phyloP scores from a whole-genome alignment of 2,888 invertebrate species.

The Pocota personata region DNA sequence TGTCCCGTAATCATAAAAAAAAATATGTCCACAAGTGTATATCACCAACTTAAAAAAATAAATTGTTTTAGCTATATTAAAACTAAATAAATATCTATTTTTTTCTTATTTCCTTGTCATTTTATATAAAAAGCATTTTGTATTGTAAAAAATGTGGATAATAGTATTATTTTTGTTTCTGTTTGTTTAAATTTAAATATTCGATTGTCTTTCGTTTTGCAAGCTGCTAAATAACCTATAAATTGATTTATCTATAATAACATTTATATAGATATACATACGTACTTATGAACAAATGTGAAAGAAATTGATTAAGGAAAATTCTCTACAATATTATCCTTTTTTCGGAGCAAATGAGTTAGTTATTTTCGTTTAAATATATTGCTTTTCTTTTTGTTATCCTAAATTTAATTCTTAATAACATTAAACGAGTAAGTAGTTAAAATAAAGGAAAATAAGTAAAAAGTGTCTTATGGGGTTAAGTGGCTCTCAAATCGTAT shows the following conservation, averaged over 20 bases:
- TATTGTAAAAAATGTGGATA: slow-evolving; percentile 45
- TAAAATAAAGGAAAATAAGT: not conserved
- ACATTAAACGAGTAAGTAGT: not conserved
- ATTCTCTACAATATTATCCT: not conserved
- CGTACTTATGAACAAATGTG: slow-evolving; percentile 9
- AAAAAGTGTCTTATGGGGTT: not conserved
- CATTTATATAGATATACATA: not conserved
- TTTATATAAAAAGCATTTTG: slow-evolving; percentile 42
- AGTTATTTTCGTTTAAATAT: slow-evolving; percentile 5
- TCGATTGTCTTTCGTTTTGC: slow-evolving; percentile 63
- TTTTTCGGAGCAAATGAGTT: slow-evolving; percentile 7
- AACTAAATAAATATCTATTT: not conserved
- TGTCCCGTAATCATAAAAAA: too few relatives aligned
- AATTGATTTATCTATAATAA: slow-evolving; percentile 11
- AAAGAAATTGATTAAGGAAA: not conserved
- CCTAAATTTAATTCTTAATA: not conserved
- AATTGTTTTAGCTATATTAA: not conserved
- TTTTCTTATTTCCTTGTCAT: not conserved
- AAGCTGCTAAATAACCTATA: slow-evolving; percentile 56
- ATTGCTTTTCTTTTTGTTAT: slow-evolving; percentile 33
- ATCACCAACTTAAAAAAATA: not conserved
- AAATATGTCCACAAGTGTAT: not conserved
- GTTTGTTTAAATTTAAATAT: slow-evolving; percentile 44
- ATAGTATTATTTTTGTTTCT: slow-evolving; percentile 21
- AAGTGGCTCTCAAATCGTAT: not conserved